phyloP scores from a whole-genome alignment of 1,140 invertebrate genomes.

The Helicorthomorpha holstii region DNA sequence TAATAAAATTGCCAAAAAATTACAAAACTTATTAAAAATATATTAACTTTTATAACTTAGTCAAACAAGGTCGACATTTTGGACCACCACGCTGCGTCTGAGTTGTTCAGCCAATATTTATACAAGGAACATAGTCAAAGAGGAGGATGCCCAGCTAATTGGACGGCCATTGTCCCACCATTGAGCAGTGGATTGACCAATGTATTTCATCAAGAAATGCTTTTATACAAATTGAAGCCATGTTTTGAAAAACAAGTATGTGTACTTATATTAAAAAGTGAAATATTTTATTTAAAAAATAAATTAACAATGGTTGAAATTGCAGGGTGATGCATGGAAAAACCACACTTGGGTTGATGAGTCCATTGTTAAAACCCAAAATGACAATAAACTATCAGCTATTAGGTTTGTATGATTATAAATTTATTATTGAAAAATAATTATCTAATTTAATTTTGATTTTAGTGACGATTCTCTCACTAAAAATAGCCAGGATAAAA shows the following conservation, averaged over 20 bases:
- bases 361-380: not conserved
- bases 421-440: too few species aligned
- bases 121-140: conserved; percentile 78
- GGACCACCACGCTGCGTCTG: conserved; percentile 85
- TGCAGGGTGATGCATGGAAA: conserved; percentile 68
- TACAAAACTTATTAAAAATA: too few species aligned
- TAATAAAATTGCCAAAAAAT: too few species aligned
- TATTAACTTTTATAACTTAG: conserved; percentile 19
- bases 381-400: too few species aligned
- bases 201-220: conserved; percentile 24
- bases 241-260: conserved; percentile 20
- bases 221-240: conserved; percentile 20
- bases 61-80: conserved; percentile 76
- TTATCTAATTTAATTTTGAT: too few species aligned
- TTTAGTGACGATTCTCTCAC: too few species aligned
- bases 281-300: not conserved
- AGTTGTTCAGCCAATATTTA: conserved; percentile 89
- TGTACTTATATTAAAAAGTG: not conserved
- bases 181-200: conserved; percentile 18
- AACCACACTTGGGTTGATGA: conserved; percentile 59
- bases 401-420: too few species aligned
- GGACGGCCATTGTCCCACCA: conserved; percentile 24
- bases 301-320: not conserved
- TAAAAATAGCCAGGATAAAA: too few species aligned
- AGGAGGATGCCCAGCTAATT: conserved; percentile 61